Evolutionary conservation across 2,113 vertebrate species (phyloP), one percentile per base, ranked within the genome.

Genomic region (Dipodomys ordii): DNA sequence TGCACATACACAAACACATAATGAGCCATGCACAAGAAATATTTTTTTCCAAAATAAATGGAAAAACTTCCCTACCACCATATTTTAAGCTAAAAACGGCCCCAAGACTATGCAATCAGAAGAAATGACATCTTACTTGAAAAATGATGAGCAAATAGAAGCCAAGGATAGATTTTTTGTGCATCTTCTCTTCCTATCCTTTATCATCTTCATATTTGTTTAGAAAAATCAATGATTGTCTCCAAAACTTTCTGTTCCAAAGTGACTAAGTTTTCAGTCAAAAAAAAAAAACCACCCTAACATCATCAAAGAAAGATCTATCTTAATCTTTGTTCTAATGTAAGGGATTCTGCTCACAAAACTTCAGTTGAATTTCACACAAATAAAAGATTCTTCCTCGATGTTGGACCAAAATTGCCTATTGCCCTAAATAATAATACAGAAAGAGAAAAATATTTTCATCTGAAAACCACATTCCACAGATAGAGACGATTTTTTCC

Each of bases 201-300:
- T 91, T 65, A 95, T 89, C 64, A 92, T 89, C 76, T 94, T 88
- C 49, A 22, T 62, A 60, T 86, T 49, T 84, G 57, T n/a, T 64
- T 80, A 74, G 3, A 86, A 92, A 96, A 81, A 77, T 93, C 81
- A 93, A 67, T 87, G 87, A 69, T 57, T 96, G 62, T 69, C 94
- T 81, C 46, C 20, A 87, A 95, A 96, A 71, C 9, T 91, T 46
- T 80, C 7, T 83, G 74, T 78, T 90, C 67, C 32, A 13, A 35
- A n/a, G 28, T 64, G 62, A 84, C 67, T 88, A 44, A 65, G 77
- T 72, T 86, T 87, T 83, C 3, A 2, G 35, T 89, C 62, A 80
- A 92, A 94, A 93, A 57, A 57, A 57, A 57, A 57, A 13, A 57
- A 16, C 18, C 12, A 57, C 35, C 87, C 15, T 19, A 76, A 28